These are phyloP conservation scores for Entelurus aequoreus DNA, from an alignment of 2,113 vertebrate species.

Conservation along the genomic window DNA sequence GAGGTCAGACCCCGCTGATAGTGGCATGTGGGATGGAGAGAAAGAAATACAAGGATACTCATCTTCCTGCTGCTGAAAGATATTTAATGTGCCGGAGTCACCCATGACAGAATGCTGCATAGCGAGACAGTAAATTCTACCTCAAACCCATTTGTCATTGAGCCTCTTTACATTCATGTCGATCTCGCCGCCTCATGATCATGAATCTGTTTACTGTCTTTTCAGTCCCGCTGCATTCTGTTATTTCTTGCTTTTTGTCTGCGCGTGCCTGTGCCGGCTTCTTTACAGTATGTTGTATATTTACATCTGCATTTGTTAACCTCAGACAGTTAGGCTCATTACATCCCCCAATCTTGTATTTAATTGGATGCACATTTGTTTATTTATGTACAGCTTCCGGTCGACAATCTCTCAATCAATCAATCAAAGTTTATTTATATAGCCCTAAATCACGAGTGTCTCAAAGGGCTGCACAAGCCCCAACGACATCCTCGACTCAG, in stretches of 20 bases:
- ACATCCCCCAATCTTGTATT: not conserved
- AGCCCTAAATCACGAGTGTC: too few species aligned
- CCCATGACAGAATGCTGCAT: conserved; percentile 36
- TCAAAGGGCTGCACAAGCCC: too few species aligned
- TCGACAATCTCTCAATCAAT: too few species aligned
- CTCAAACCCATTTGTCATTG: conserved; percentile 36
- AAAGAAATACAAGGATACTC: conserved; percentile 10
- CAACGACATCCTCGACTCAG: too few species aligned
- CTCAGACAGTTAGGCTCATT: conserved; percentile 23
- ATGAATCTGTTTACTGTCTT: conserved; percentile 5
- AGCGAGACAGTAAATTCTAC: conserved; percentile 51
- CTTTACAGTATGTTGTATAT: too few species aligned
- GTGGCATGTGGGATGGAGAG: conserved; percentile 37
- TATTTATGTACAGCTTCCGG: not conserved
- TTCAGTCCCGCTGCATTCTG: conserved; percentile 7
- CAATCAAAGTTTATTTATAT: too few species aligned
- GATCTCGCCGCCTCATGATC: conserved; percentile 2
- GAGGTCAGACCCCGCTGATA: conserved; percentile 59
- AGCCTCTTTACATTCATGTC: conserved; percentile 6
- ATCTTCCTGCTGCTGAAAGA: conserved; percentile 29
- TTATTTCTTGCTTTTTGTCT: conserved; percentile 4
- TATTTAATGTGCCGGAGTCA: conserved; percentile 44
- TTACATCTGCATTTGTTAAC: conserved; percentile 2
- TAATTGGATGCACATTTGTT: not conserved
- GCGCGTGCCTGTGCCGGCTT: not conserved